Evolutionary conservation across 37 sponge, comb jelly and placozoan genomes (phyloP).

Genomic region (Oopsacas minuta): DNA sequence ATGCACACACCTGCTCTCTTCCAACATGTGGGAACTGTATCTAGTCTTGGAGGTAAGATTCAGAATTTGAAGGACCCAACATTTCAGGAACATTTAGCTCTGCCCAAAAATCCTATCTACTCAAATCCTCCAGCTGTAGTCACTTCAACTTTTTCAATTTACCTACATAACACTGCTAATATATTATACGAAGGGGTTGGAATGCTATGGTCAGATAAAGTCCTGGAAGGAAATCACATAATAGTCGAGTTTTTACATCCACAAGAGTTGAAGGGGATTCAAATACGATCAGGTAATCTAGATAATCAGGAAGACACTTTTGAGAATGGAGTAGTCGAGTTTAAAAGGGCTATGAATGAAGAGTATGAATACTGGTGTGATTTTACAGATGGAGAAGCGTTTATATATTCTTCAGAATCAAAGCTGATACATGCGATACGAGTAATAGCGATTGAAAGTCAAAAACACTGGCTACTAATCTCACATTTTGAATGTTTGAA

Average conservation of each 20-base stretch:
- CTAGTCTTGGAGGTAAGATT: background rate
- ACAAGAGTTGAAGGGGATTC: background rate
- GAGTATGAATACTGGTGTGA: background rate
- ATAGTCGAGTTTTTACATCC: background rate
- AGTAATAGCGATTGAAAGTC: background rate
- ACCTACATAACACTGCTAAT: background rate
- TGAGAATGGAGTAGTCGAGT: background rate
- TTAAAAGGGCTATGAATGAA: background rate
- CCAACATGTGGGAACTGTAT: slow-evolving; percentile 10
- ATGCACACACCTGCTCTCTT: background rate
- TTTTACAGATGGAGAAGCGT: background rate
- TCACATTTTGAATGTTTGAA: background rate
- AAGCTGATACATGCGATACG: background rate
- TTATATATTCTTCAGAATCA: background rate
- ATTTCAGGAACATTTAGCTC: background rate
- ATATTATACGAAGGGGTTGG: background rate
- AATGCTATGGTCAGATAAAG: background rate
- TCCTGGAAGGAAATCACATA: background rate
- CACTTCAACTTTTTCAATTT: background rate
- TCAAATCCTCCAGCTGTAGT: background rate
- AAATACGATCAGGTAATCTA: background rate
- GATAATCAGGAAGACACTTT: background rate
- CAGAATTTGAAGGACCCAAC: background rate
- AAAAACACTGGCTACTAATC: background rate
- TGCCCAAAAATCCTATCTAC: background rate